Evolutionary conservation across 2,888 invertebrate species (phyloP), one percentile per base, ranked within the genome.

Genomic region (Pseudococcus longispinus): DNA sequence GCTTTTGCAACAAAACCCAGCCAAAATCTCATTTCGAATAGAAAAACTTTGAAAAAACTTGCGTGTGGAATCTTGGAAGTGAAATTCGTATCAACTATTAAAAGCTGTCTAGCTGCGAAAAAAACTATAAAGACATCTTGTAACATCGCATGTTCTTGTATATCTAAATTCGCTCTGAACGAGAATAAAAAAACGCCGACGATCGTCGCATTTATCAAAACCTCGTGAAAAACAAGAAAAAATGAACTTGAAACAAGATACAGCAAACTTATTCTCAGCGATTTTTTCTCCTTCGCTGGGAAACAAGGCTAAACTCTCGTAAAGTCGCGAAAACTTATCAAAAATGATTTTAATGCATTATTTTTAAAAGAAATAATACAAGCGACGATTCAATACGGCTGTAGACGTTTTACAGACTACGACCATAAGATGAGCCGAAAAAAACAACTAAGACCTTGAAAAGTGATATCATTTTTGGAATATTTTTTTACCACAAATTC

Each of bases 311-410:
- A 42, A 80, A 80, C 77, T 42, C 29, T 13, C 23, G 26, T 26
- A 70, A 70, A 70, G 5, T 70, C 8, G 70, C 15, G 29, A 70
- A n/a, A 70, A 70, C 70, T 29, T 70, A 70, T 70, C 70, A 18
- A 70, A 70, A 70, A 26, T 70, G 70, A 70, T 70, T 70, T 70
- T 29, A 70, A 70, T 70, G n/a, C 70, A 70, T 70, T 70, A 29
- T 60, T 60, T 60, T 60, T 3, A 9, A 37, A 37, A n/a, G 42
- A 37, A 42, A 80, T 42, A 80, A 42, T n/a, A 42, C 20, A 1
- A 80, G n/a, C 37, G 70, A 70, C n/a, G 29, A 70, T 15, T 13
- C 29, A 70, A 18, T 20, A 70, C 9, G 9, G 37, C 9, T 9
- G 3, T 1, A 9, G 26, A 65, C 65, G 65, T 26, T 65, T 65